Evolutionary conservation across 2,113 vertebrate species (phyloP).

Genomic region (Cottus gobio): DNA sequence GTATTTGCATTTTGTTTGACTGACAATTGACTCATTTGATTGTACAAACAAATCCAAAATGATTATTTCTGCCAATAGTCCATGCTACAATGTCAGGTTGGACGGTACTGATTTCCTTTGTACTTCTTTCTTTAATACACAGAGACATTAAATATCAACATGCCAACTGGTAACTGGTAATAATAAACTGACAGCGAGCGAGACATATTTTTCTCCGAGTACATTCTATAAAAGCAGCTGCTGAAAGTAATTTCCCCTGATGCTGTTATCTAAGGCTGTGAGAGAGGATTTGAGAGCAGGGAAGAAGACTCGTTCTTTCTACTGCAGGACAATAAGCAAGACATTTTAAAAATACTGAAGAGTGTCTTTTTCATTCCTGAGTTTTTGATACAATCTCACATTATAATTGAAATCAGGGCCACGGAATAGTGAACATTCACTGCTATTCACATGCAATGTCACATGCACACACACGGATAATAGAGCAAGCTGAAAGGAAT

Average conservation of each 20-base stretch:
- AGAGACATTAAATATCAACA: neutral
- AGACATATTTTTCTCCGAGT: neutral
- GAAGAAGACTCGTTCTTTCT: neutral
- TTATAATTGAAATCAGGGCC: neutral
- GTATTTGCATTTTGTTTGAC: neutral
- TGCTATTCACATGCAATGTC: neutral
- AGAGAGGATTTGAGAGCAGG: neutral
- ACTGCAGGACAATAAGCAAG: neutral
- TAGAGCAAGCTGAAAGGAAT: neutral
- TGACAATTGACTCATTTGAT: neutral
- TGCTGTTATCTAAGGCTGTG: slow-evolving; percentile 20
- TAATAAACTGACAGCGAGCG: slow-evolving; percentile 7
- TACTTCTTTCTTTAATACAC: neutral
- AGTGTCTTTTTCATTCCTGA: neutral
- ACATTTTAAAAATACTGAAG: neutral
- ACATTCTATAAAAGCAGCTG: neutral
- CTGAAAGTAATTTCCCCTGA: slow-evolving; percentile 29
- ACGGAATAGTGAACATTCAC: neutral
- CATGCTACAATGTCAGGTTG: neutral
- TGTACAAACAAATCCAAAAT: neutral
- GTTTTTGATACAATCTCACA: neutral
- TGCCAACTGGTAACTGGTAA: neutral
- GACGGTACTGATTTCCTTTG: neutral
- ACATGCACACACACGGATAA: neutral
- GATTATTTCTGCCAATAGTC: neutral